Conservation (phyloP, 1,140 invertebrate genomes). For the Achatina immaculata region DNA sequence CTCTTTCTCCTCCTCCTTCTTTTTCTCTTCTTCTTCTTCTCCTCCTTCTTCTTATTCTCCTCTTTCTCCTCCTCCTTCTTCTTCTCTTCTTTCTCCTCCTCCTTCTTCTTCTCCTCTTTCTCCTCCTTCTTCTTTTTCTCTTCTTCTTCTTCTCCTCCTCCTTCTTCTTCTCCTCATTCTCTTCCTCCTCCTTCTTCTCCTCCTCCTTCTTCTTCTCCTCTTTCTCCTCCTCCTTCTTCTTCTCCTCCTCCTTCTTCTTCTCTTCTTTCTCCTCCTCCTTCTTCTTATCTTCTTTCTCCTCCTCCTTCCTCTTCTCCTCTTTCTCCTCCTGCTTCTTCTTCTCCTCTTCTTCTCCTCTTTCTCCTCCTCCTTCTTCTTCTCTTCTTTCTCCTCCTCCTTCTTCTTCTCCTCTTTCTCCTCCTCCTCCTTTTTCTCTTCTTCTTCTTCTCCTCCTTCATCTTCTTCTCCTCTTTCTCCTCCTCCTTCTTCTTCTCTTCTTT, state of each 20-base stretch:
- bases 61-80: background rate
- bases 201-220: background rate
- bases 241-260: too few relatives aligned
- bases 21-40: background rate
- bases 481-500: background rate
- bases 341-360: background rate
- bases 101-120: too few relatives aligned
- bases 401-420: background rate
- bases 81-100: background rate
- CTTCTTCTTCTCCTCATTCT: too few relatives aligned
- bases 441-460: too few relatives aligned
- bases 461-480: too few relatives aligned
- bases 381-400: background rate
- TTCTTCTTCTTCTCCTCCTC: background rate
- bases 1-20: slow-evolving; percentile 6
- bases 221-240: background rate
- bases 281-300: background rate
- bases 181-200: background rate
- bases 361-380: background rate
- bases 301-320: background rate
- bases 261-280: background rate
- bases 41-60: too few relatives aligned
- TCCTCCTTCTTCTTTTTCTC: too few relatives aligned
- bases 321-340: background rate
- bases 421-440: background rate